A percentile compares a stretch with the other conserved stretches of the same genome.
phyloP scores from a whole-genome alignment of 2,888 invertebrate species.

The Heliothis peltigera region DNA sequence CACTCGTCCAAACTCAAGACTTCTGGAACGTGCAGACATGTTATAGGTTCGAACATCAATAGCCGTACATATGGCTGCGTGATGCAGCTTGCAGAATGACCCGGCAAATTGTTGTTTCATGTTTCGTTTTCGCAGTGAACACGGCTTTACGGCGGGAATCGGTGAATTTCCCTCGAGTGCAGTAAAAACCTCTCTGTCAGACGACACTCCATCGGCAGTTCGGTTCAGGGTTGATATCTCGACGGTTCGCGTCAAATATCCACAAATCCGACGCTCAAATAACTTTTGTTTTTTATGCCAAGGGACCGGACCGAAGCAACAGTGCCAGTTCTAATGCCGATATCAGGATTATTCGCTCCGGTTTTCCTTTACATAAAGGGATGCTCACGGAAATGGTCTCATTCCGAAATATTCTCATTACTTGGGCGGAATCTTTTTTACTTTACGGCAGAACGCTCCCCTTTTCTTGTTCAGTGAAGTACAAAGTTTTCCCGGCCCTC shows the following conservation, averaged over 20 bases:
- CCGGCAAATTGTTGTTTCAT: conserved; percentile 76
- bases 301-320: conserved; percentile 67
- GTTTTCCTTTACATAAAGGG: conserved; percentile 71
- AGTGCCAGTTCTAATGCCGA: conserved; percentile 69
- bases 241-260: conserved; percentile 72
- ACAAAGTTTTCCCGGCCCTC: conserved; percentile 77
- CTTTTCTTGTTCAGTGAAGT: conserved; percentile 79
- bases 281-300: conserved; percentile 75
- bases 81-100: conserved; percentile 70
- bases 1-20: conserved; percentile 57
- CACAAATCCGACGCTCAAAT: conserved; percentile 74
- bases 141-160: conserved; percentile 79
- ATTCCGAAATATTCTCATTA: conserved; percentile 84
- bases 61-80: conserved; percentile 51
- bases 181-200: conserved; percentile 81
- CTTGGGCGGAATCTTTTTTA: conserved; percentile 81
- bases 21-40: conserved; percentile 57
- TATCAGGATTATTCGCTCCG: conserved; percentile 73
- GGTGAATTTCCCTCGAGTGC: conserved; percentile 86
- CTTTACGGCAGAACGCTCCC: conserved; percentile 77
- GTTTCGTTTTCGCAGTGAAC: conserved; percentile 70
- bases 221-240: conserved; percentile 77
- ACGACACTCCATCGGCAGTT: conserved; percentile 77
- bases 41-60: conserved; percentile 62
- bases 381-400: conserved; percentile 73